Evolutionary conservation across 2,888 invertebrate genomes (phyloP).

Genomic region (Chymomyza caudatula): DNA sequence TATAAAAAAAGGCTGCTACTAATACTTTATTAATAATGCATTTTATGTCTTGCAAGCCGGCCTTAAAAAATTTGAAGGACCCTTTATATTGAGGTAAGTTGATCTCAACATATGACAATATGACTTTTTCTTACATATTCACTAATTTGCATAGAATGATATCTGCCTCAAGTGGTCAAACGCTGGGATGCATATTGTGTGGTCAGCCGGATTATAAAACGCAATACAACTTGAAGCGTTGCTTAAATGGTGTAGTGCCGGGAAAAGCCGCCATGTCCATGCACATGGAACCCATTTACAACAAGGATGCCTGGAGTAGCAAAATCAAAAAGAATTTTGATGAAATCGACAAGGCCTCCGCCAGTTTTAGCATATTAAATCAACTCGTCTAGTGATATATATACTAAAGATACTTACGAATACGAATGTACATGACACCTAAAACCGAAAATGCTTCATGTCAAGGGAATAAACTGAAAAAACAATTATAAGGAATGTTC

Average conservation of each 20-base stretch:
- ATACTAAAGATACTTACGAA: not conserved
- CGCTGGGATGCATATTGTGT: slow-evolving; percentile 44
- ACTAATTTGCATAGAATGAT: slow-evolving; percentile 32
- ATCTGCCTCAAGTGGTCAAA: slow-evolving; percentile 40
- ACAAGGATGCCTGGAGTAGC: slow-evolving; percentile 50
- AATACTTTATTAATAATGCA: too few relatives aligned
- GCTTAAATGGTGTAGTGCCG: slow-evolving; percentile 12
- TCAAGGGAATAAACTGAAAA: slow-evolving; percentile 45
- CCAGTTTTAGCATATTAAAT: slow-evolving; percentile 62
- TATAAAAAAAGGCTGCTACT: too few relatives aligned
- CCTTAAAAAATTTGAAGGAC: slow-evolving; percentile 35
- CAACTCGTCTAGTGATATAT: slow-evolving; percentile 51
- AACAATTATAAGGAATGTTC: slow-evolving; percentile 19
- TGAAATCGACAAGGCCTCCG: slow-evolving; percentile 63
- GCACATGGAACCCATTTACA: slow-evolving; percentile 37
- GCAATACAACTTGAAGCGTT: slow-evolving; percentile 26
- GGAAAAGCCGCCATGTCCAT: slow-evolving; percentile 12
- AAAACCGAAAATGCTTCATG: slow-evolving; percentile 46
- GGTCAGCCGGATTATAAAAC: slow-evolving; percentile 39
- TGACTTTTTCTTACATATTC: too few relatives aligned
- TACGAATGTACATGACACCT: not conserved
- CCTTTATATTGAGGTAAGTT: slow-evolving; percentile 37
- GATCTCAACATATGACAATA: too few relatives aligned
- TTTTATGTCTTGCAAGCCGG: slow-evolving; percentile 23
- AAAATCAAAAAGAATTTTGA: slow-evolving; percentile 63